These are phyloP conservation scores for Synanceia verrucosa DNA, from an alignment of 2,797 vertebrate genomes.

Conservation along the genomic window DNA sequence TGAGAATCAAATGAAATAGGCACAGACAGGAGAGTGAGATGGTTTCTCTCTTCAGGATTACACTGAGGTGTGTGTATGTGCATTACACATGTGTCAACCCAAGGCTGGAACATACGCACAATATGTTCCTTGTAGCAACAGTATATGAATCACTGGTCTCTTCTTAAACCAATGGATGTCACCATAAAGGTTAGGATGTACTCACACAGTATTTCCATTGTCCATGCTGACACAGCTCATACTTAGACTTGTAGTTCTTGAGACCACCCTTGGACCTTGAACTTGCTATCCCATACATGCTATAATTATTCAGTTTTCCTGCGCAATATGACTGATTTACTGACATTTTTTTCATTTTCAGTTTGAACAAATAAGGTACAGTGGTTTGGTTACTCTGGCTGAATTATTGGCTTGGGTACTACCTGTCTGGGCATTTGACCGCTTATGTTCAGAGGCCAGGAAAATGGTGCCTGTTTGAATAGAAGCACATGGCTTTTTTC, in stretches of 20 bases:
- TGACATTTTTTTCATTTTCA: background rate
- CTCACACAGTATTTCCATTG: background rate
- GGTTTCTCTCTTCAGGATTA: background rate
- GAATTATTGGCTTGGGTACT: background rate
- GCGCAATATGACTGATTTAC: background rate
- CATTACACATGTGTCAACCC: background rate
- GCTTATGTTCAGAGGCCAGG: too few species aligned
- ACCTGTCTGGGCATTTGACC: too few species aligned
- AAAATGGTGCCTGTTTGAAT: too few species aligned
- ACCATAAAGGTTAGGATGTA: slow-evolving; percentile 26
- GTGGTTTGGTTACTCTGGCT: background rate
- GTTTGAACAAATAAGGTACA: background rate
- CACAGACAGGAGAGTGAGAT: background rate
- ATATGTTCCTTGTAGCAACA: background rate
- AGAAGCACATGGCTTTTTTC: too few species aligned
- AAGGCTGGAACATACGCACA: slow-evolving; percentile 2
- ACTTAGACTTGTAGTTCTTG: too few species aligned
- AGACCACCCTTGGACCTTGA: too few species aligned
- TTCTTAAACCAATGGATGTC: background rate
- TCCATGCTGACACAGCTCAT: background rate
- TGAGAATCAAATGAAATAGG: too few species aligned
- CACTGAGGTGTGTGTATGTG: background rate
- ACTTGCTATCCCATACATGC: background rate
- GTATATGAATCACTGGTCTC: background rate
- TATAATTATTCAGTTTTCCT: background rate